phyloP scores from a whole-genome alignment of 2,797 vertebrate species.

The Myotis pilosus region DNA sequence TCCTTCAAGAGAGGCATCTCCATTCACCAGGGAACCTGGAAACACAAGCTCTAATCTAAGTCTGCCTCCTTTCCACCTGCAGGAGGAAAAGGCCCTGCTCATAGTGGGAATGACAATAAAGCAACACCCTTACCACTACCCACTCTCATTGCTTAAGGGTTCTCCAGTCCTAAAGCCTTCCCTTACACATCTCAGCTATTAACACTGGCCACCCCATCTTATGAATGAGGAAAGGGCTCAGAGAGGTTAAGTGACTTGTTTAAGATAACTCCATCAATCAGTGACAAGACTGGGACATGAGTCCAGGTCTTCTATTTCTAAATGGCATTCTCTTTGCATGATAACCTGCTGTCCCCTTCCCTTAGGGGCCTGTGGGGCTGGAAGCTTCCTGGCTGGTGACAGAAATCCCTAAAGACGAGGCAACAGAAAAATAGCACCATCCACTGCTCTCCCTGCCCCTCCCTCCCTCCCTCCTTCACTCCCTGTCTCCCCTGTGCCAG shows the following conservation, averaged over 20 bases:
- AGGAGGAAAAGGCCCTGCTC: not conserved
- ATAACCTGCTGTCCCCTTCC: not conserved
- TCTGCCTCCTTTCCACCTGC: not conserved
- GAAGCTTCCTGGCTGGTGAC: not conserved
- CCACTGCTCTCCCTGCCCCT: too few species aligned
- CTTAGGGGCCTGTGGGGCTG: not conserved
- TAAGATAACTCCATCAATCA: not conserved
- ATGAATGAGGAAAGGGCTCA: constrained; percentile 6
- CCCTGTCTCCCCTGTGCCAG: not conserved
- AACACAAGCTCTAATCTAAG: constrained; percentile 10
- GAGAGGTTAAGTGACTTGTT: not conserved
- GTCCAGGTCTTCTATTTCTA: constrained; percentile 27
- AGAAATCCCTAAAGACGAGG: not conserved
- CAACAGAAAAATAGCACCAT: not conserved
- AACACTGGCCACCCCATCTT: not conserved
- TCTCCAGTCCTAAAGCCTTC: not conserved
- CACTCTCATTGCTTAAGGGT: not conserved
- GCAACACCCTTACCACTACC: not conserved
- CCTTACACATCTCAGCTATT: not conserved
- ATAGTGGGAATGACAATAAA: not conserved
- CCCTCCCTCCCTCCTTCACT: too few species aligned
- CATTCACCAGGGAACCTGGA: constrained; percentile 16
- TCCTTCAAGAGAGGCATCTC: constrained; percentile 13
- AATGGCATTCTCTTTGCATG: not conserved
- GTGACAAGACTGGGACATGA: not conserved